Evolutionary conservation across 2,888 invertebrate genomes (phyloP), one percentile per base, ranked within the genome.

Genomic region (Rhagonycha lutea): DNA sequence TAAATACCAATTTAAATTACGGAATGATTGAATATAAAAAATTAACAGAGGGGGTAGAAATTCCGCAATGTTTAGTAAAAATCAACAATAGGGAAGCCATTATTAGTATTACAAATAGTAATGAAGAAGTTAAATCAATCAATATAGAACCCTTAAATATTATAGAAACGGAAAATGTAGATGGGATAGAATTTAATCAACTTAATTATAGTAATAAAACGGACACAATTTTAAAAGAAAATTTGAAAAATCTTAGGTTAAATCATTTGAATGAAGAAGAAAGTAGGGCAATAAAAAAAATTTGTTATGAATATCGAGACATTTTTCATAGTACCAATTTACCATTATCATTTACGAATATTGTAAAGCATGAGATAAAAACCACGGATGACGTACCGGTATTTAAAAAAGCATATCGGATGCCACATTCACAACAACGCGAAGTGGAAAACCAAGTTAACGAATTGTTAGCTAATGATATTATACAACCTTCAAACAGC

Each of bases 251-350:
- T 24, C 10, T 69, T 8, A 4, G 68, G 9, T 65, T 75, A 47
- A 61, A 76, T 4, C 69, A 69, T 23, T 23, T 69, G 11, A 69
- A 69, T 24, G 3, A 12, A 24, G 69, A 69, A 69, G 60, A 69
- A 69, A 26, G n/a, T 4, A 2, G 14, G 4, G 4, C 3, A 3
- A 8, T 69, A 3, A 60, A 18, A 60, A 5, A 18, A 23, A n/a
- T 69, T 2, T 47, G 60, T 60, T 47, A 12, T 4, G n/a, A 60
- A 4, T 69, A n/a, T n/a, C n/a, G n/a, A n/a, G n/a, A n/a, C n/a
- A n/a, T n/a, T n/a, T n/a, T n/a, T n/a, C n/a, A n/a, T 12, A 23
- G 4, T 3, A 23, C 18, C 4, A 11, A 47, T 18, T 3, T 3
- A 23, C 60, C 60, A 11, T 14, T 69, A 47, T n/a, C 69, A 5